Conservation (phyloP, 2,797 vertebrate species). For the Picus viridis region DNA sequence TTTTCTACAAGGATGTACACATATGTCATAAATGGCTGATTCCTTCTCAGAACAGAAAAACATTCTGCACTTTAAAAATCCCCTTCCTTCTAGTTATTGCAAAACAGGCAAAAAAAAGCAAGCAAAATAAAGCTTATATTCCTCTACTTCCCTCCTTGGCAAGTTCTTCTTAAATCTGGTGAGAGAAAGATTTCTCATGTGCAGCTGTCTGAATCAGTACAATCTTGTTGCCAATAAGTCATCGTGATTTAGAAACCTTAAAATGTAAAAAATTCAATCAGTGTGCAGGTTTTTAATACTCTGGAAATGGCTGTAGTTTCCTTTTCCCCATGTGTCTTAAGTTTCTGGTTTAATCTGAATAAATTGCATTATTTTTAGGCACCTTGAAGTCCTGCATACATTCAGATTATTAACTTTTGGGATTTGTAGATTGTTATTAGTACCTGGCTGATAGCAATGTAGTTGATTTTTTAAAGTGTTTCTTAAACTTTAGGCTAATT, state of each 20-base stretch:
- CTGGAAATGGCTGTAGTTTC: not conserved
- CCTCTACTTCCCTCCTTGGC: not conserved
- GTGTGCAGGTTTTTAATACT: not conserved
- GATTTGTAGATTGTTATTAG: constrained; percentile 26
- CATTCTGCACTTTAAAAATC: not conserved
- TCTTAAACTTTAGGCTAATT: constrained; percentile 38
- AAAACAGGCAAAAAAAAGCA: not conserved
- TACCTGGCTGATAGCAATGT: not conserved
- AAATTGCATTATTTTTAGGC: constrained; percentile 16
- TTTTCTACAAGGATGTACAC: not conserved
- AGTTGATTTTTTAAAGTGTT: constrained; percentile 15
- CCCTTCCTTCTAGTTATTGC: not conserved
- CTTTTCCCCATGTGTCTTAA: not conserved
- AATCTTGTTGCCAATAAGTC: not conserved
- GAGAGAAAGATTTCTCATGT: not conserved
- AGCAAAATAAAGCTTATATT: not conserved
- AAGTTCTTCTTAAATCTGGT: not conserved
- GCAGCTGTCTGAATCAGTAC: not conserved
- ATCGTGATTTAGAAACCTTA: not conserved
- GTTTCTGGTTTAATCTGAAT: constrained; percentile 17
- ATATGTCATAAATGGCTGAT: not conserved
- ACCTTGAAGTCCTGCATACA: constrained; percentile 10
- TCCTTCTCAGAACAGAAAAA: not conserved
- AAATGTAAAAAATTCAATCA: not conserved
- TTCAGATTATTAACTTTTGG: constrained; percentile 41